Percentiles rank a stretch among this genome's conserved stretches.
These are phyloP conservation scores for Eretmocerus hayati DNA, from an alignment of 2,888 invertebrate genomes.

Conservation along the genomic window DNA sequence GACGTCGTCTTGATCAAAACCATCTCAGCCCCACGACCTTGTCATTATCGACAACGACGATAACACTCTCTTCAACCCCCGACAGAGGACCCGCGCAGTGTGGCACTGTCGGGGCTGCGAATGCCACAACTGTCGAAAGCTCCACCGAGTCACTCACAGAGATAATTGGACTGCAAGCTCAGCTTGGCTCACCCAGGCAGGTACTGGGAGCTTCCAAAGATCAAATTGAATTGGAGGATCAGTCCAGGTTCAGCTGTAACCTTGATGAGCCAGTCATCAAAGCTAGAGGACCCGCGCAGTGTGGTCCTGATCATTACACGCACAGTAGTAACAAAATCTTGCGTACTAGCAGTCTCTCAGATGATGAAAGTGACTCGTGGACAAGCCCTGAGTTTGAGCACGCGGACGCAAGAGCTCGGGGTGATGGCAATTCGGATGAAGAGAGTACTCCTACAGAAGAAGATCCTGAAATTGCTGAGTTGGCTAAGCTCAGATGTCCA, in stretches of 20 bases:
- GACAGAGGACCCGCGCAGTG: conserved; percentile 47
- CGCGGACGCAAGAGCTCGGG: conserved; percentile 46
- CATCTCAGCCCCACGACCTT: no score
- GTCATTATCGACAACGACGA: conserved; percentile 1
- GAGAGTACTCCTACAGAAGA: conserved; percentile 52
- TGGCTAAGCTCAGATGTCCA: conserved; percentile 78
- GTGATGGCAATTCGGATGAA: conserved; percentile 43
- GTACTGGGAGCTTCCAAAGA: conserved; percentile 1
- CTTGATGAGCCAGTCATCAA: conserved; percentile 24
- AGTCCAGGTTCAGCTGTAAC: conserved; percentile 12
- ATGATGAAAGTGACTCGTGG: conserved; percentile 8
- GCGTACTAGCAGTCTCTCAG: conserved; percentile 4
- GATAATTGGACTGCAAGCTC: neutral
- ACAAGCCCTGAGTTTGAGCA: conserved; percentile 38
- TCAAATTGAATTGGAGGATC: neutral
- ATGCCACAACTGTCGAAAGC: conserved; percentile 4
- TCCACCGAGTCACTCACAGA: neutral
- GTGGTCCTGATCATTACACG: conserved; percentile 35
- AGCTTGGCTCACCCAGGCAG: conserved; percentile 8
- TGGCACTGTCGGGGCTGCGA: conserved; percentile 38
- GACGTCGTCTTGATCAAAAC: conserved; percentile 37
- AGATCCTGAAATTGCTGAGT: conserved; percentile 72
- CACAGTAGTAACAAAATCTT: neutral
- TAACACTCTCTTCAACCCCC: conserved; percentile 11
- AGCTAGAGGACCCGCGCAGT: conserved; percentile 41